Percentiles rank a stretch among this genome's conserved stretches.
phyloP scores from a whole-genome alignment of 2,797 vertebrate species.

The Lophius americanus region DNA sequence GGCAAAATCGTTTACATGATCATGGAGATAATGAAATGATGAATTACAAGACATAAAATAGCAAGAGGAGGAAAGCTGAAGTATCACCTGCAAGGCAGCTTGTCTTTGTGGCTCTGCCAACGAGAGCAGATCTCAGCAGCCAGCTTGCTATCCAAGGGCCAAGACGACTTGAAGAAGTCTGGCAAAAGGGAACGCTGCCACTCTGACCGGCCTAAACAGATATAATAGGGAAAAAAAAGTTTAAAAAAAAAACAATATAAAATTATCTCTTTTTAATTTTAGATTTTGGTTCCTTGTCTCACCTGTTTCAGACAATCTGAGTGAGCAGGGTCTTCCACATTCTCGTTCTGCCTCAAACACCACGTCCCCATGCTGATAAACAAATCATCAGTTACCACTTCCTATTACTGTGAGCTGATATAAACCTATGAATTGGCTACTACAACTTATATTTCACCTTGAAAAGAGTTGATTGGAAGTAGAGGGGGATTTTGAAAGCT shows the following conservation, averaged over 20 bases:
- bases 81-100: conserved; percentile 87
- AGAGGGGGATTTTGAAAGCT: conserved; percentile 87
- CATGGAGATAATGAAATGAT: neutral
- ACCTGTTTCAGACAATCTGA: conserved; percentile 91
- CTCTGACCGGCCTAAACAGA: conserved; percentile 81
- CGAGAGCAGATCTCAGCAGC: conserved; percentile 88
- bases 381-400: conserved; percentile 17
- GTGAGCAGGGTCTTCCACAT: conserved; percentile 89
- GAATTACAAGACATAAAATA: neutral
- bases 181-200: conserved; percentile 92
- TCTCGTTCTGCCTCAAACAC: conserved; percentile 85
- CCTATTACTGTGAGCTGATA: neutral
- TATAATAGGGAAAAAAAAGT: neutral
- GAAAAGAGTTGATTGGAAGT: conserved; percentile 80
- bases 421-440: neutral
- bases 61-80: neutral
- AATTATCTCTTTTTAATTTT: neutral
- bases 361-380: conserved; percentile 82
- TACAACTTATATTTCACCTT: conserved; percentile 78
- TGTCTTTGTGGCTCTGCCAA: conserved; percentile 87
- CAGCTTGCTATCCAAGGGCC: conserved; percentile 89
- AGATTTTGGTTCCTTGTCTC: conserved; percentile 29
- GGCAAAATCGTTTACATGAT: neutral
- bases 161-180: conserved; percentile 81
- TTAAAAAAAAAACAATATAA: neutral